Evolutionary conservation across 2,888 invertebrate genomes (phyloP).

Genomic region (Ptilodon capucinus): DNA sequence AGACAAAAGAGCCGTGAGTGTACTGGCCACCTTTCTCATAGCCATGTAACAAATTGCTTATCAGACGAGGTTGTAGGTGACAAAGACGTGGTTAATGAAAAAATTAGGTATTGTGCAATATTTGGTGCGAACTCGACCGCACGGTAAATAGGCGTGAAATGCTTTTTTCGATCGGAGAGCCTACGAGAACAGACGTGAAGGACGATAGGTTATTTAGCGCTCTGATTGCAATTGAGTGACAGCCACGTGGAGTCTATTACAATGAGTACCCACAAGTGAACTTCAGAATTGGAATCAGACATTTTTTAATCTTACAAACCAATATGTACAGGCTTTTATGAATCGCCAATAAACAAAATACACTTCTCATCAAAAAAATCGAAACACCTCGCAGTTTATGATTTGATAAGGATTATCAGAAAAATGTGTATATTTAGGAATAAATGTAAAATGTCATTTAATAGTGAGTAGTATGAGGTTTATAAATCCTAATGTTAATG

Average conservation of each 20-base stretch:
- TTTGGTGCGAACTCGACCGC: slow-evolving; percentile 49
- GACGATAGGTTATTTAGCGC: slow-evolving; percentile 12
- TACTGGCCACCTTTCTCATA: slow-evolving; percentile 62
- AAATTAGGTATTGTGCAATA: slow-evolving; percentile 57
- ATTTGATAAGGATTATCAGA: too few species aligned
- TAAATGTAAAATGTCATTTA: too few species aligned
- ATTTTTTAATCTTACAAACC: too few species aligned
- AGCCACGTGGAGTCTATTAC: not conserved
- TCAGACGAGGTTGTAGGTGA: slow-evolving; percentile 77
- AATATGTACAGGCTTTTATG: too few species aligned
- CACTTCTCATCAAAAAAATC: too few species aligned
- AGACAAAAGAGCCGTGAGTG: slow-evolving; percentile 71
- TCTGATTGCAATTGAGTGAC: not conserved
- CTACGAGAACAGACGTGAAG: slow-evolving; percentile 23
- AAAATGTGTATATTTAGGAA: too few species aligned
- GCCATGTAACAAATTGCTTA: slow-evolving; percentile 75
- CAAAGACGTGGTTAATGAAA: slow-evolving; percentile 71
- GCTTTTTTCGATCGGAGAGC: slow-evolving; percentile 43
- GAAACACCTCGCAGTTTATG: too few species aligned
- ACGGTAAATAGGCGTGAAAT: slow-evolving; percentile 57
- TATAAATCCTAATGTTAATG: too few species aligned
- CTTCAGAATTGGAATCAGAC: too few species aligned
- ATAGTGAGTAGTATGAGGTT: too few species aligned
- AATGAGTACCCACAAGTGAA: too few species aligned
- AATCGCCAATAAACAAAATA: too few species aligned